These are phyloP conservation scores for Actenoides lindsayi DNA, from an alignment of 2,113 vertebrate species.

Conservation along the genomic window DNA sequence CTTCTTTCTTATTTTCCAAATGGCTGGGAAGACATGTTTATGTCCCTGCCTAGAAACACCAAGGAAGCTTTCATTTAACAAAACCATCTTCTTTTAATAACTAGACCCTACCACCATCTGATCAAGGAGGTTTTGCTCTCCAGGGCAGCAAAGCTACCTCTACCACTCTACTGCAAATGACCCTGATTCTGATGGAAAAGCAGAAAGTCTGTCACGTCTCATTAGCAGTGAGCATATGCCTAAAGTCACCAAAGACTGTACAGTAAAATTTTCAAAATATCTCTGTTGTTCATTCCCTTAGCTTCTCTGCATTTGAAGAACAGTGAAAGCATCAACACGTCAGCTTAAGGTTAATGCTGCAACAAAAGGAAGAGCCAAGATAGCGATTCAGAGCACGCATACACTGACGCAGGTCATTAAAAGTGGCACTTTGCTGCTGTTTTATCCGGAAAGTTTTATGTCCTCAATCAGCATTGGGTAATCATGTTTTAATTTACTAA, in stretches of 20 bases:
- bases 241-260: not conserved
- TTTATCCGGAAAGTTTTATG: not conserved
- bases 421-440: not conserved
- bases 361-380: not conserved
- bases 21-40: not conserved
- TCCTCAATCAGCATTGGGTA: not conserved
- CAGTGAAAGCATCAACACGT: not conserved
- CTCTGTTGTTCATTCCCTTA: not conserved
- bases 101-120: not conserved
- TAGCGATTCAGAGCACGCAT: not conserved
- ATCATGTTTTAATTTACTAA: not conserved
- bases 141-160: not conserved
- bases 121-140: not conserved
- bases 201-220: not conserved
- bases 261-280: not conserved
- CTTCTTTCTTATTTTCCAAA: not conserved
- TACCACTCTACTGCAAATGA: not conserved
- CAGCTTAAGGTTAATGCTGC: not conserved
- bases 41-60: not conserved
- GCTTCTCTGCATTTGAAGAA: not conserved
- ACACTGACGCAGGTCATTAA: not conserved
- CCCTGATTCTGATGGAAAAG: not conserved
- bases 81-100: not conserved
- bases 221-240: not conserved
- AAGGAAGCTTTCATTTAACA: slow-evolving; percentile 21